Evolutionary conservation across 2,888 invertebrate species (phyloP), one percentile per base, ranked within the genome.

Genomic region (Philonicus albiceps): DNA sequence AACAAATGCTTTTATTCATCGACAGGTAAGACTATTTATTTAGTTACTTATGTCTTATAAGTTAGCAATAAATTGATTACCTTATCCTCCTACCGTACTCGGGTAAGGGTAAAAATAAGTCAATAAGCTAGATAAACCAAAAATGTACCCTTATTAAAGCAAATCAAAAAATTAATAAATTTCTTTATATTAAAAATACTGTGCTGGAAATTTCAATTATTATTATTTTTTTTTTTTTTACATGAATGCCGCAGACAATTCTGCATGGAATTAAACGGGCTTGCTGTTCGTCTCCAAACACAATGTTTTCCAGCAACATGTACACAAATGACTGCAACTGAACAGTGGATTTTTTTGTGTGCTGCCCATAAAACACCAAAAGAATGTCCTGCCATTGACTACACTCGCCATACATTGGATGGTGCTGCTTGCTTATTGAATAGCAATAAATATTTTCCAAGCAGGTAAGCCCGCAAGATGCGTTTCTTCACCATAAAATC

Each of bases 311-410:
- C 99, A 55, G 97, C 98, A 90, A 98, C 97, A 30, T 99, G 99
- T 92, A 98, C 97, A 88, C 99, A 99, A 93, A 99, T 99, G 99
- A 99, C 99, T 74, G 99, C 99, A 40, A 99, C 99, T 37, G 99
- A 99, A 93, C 99, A 99, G 91, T 99, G 99, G 99, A 99, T 99
- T 93, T 99, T 99, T 93, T 93, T 99, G 85, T 99, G 99, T 94
- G 99, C 99, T 87, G 99, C 99, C 72, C 99, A 99, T 92, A 99
- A 99, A 94, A 99, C 99, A 88, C 99, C 99, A 64, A 99, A 99
- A 93, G 99, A 99, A 94, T 99, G 99, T 93, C 98, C 99, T 86
- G 99, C 99, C 85, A 99, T 99, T 92, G 99, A 99, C 93, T 99
- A 99, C 91, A 99, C 99, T 1, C 94, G 99, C 89, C 99, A 99